These are phyloP conservation scores for Taeniopygia guttata DNA, from an alignment of 2,797 vertebrate species.

Conservation along the genomic window DNA sequence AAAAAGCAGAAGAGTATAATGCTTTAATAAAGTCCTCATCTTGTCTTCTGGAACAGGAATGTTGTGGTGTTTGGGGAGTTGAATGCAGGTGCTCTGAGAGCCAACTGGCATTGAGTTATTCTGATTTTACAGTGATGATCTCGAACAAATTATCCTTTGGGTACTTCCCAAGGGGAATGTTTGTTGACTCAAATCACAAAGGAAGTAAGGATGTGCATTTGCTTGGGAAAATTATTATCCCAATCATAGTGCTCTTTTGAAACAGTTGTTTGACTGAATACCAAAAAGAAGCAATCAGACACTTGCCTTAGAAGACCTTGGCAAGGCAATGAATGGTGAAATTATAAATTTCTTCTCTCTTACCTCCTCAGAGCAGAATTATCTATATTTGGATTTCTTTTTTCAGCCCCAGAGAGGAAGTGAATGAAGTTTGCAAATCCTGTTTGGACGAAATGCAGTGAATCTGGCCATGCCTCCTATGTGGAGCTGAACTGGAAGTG, in stretches of 20 bases:
- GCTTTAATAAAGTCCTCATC: constrained; percentile 12
- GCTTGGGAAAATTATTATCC: constrained; percentile 73
- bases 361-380: constrained; percentile 43
- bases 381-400: constrained; percentile 54
- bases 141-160: constrained; percentile 67
- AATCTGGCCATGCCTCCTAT: neutral
- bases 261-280: constrained; percentile 71
- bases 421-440: constrained; percentile 29
- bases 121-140: constrained; percentile 49
- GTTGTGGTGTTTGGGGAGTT: constrained; percentile 18
- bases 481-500: neutral
- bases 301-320: constrained; percentile 60
- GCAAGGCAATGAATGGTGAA: constrained; percentile 63
- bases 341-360: constrained; percentile 46
- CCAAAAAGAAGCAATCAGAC: constrained; percentile 68
- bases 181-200: constrained; percentile 73
- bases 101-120: constrained; percentile 54
- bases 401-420: constrained; percentile 51
- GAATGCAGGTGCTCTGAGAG: constrained; percentile 56
- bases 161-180: constrained; percentile 68
- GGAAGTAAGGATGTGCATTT: constrained; percentile 73
- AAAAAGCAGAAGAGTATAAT: neutral
- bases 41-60: constrained; percentile 18
- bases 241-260: constrained; percentile 74
- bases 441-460: constrained; percentile 35